These are phyloP conservation scores for Drosophila cracens DNA, from an alignment of 2,888 invertebrate genomes.

Conservation along the genomic window DNA sequence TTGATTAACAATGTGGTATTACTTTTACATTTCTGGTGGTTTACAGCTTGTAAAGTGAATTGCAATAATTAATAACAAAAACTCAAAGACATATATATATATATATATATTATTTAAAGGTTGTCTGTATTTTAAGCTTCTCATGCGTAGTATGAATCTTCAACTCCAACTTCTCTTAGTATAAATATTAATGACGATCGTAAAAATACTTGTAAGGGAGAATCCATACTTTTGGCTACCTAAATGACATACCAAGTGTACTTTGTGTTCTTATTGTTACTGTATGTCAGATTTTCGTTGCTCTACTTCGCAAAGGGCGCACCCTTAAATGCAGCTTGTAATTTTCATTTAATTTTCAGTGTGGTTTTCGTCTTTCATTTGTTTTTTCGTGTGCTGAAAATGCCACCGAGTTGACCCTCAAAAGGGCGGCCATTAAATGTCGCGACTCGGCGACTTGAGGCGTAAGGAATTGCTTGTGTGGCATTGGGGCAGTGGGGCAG, in stretches of 20 bases:
- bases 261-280: constrained; percentile 14
- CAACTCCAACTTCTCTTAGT: background rate
- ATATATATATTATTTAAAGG: background rate
- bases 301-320: constrained; percentile 37
- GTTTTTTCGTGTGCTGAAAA: constrained; percentile 42
- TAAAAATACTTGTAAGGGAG: constrained; percentile 4
- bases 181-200: background rate
- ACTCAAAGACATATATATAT: background rate
- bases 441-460: constrained; percentile 54
- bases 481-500: constrained; percentile 20
- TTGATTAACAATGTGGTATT: background rate
- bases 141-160: background rate
- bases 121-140: background rate
- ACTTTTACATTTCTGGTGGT: background rate
- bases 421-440: constrained; percentile 73
- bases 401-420: constrained; percentile 70
- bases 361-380: constrained; percentile 49
- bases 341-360: constrained; percentile 77
- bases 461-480: constrained; percentile 51
- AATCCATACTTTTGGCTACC: constrained; percentile 11
- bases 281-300: constrained; percentile 44
- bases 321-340: constrained; percentile 65
- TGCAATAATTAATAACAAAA: background rate
- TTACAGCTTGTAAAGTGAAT: background rate
- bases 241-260: constrained; percentile 7